A percentile compares a stretch with the other conserved stretches of the same genome.
These are phyloP conservation scores for Panthera uncia DNA, from an alignment of 2,113 vertebrate genomes.

Conservation along the genomic window DNA sequence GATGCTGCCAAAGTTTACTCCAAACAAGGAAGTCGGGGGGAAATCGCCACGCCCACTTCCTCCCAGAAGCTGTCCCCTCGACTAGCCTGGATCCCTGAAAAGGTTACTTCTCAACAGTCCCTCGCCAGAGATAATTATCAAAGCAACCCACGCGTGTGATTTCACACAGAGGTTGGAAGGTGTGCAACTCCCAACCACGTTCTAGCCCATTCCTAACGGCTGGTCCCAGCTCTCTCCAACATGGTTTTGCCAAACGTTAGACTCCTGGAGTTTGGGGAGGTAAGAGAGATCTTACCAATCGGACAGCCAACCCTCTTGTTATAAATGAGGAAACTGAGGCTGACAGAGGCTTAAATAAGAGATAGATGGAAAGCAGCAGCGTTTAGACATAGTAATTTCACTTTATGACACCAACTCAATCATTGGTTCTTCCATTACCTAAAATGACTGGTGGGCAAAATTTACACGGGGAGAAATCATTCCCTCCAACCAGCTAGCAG, in stretches of 20 bases:
- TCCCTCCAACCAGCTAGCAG: not conserved
- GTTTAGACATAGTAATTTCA: not conserved
- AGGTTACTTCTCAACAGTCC: not conserved
- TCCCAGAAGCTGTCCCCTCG: conserved; percentile 22
- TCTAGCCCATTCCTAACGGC: not conserved
- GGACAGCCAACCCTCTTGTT: not conserved
- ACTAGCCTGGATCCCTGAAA: not conserved
- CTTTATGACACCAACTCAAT: not conserved
- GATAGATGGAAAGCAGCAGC: not conserved
- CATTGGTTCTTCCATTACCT: not conserved
- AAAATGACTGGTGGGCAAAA: not conserved
- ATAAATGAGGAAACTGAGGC: not conserved
- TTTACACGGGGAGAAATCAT: not conserved
- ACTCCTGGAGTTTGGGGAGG: not conserved
- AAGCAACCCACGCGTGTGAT: not conserved
- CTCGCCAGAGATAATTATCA: not conserved
- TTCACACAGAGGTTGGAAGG: not conserved
- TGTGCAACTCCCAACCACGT: not conserved
- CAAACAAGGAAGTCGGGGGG: conserved; percentile 69
- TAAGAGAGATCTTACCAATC: not conserved
- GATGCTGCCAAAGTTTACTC: conserved; percentile 68
- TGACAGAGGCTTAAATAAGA: not conserved
- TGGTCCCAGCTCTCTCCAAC: not conserved
- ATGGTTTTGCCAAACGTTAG: not conserved
- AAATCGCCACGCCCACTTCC: conserved; percentile 61